These are phyloP conservation scores for Stenodera caucasica DNA, from an alignment of 2,888 invertebrate genomes.

Conservation along the genomic window DNA sequence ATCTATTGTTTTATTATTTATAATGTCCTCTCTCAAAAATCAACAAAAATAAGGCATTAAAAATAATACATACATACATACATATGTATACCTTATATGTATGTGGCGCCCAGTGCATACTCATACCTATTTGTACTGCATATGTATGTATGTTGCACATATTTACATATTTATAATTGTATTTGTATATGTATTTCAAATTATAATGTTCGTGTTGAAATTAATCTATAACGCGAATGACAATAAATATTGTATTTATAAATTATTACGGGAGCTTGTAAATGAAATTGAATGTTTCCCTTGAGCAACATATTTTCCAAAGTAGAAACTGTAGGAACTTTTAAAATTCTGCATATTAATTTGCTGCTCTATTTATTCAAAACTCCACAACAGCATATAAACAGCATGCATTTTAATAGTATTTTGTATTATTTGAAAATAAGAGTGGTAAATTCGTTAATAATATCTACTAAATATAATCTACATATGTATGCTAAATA, in stretches of 20 bases:
- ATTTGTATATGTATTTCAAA: too few species aligned
- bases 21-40: not conserved
- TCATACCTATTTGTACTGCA: too few species aligned
- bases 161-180: too few species aligned
- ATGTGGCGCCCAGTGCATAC: too few species aligned
- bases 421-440: not conserved
- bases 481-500: too few species aligned
- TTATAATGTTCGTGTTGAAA: too few species aligned
- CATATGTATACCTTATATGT: too few species aligned
- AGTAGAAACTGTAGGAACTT: slow-evolving; percentile 13
- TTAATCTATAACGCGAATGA: slow-evolving; percentile 10
- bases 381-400: slow-evolving; percentile 3
- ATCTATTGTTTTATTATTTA: slow-evolving; percentile 8
- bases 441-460: too few species aligned
- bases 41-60: too few species aligned
- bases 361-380: slow-evolving; percentile 21
- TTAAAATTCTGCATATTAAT: slow-evolving; percentile 26
- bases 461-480: too few species aligned
- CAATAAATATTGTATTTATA: slow-evolving; percentile 11
- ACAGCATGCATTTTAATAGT: not conserved
- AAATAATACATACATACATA: not conserved
- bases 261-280: slow-evolving; percentile 18
- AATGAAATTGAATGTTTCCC: slow-evolving; percentile 27
- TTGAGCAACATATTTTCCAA: slow-evolving; percentile 19
- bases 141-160: too few species aligned